Evolutionary conservation across 2,113 vertebrate genomes (phyloP).

Genomic region (Cryptomyrus ogoouensis): DNA sequence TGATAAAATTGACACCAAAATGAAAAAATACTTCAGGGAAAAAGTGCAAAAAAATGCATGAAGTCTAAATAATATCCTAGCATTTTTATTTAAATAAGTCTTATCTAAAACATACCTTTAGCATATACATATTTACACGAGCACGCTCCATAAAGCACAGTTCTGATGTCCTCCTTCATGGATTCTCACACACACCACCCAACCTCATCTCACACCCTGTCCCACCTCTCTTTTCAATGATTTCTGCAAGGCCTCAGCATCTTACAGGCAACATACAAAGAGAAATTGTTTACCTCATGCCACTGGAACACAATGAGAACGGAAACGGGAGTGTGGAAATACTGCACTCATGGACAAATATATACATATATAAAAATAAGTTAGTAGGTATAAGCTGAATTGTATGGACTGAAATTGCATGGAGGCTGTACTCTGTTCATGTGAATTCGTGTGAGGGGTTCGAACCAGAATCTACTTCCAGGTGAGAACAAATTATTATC

Average conservation of each 20-base stretch:
- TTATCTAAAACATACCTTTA: conserved; percentile 35
- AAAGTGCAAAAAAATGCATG: conserved; percentile 73
- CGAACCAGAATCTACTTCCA: not conserved
- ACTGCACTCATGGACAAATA: conserved; percentile 8
- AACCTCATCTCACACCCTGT: conserved; percentile 14
- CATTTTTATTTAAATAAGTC: conserved; percentile 51
- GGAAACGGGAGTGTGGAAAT: conserved; percentile 1
- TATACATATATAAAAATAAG: not conserved
- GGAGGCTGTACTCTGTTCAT: not conserved
- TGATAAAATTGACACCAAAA: conserved; percentile 42
- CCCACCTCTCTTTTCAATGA: not conserved
- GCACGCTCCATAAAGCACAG: conserved; percentile 12
- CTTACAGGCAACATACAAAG: conserved; percentile 9
- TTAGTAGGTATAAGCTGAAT: not conserved
- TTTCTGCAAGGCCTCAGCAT: conserved; percentile 7
- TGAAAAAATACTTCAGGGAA: conserved; percentile 46
- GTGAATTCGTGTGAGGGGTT: not conserved
- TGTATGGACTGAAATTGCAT: not conserved
- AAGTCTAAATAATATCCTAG: conserved; percentile 53
- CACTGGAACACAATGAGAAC: conserved; percentile 24
- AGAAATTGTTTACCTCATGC: conserved; percentile 25
- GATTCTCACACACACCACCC: conserved; percentile 36
- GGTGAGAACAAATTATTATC: not conserved
- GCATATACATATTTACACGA: conserved; percentile 27
- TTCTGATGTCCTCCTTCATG: not conserved